These are phyloP conservation scores for Dryobates pubescens DNA, from an alignment of 2,797 vertebrate genomes.

Conservation along the genomic window DNA sequence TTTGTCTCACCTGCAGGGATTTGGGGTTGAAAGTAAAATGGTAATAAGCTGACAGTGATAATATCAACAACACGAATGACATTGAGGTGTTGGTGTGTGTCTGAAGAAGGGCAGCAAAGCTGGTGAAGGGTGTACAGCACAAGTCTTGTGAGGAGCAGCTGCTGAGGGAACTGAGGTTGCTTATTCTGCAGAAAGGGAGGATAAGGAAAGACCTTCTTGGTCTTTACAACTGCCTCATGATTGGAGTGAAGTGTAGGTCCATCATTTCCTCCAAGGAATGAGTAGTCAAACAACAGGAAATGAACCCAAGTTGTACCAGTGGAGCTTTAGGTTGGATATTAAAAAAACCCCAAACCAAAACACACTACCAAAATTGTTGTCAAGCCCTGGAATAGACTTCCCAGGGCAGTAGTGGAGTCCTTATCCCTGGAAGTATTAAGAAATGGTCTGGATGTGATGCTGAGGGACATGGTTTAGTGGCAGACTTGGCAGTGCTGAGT, in stretches of 20 bases:
- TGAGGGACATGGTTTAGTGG: too few species aligned
- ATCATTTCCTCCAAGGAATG: too few species aligned
- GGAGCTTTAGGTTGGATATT: too few species aligned
- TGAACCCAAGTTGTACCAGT: too few species aligned
- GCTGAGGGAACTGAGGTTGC: neutral
- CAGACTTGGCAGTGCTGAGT: too few species aligned
- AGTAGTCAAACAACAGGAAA: too few species aligned
- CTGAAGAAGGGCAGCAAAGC: neutral
- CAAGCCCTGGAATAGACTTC: neutral
- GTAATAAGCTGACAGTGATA: neutral
- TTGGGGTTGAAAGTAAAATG: neutral
- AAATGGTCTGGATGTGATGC: too few species aligned
- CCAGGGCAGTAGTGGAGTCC: neutral
- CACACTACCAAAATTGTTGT: neutral
- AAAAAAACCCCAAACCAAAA: too few species aligned
- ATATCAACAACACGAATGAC: neutral
- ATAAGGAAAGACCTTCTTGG: fast-evolving
- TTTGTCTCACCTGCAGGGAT: neutral
- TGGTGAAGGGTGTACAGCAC: neutral
- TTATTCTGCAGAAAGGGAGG: neutral
- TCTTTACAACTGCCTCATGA: too few species aligned
- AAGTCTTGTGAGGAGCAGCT: neutral
- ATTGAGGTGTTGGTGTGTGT: neutral
- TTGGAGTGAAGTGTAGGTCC: too few species aligned
- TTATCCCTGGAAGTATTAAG: too few species aligned